Conservation (phyloP, 2,113 vertebrate species). For the Sphyrna mokarran region DNA sequence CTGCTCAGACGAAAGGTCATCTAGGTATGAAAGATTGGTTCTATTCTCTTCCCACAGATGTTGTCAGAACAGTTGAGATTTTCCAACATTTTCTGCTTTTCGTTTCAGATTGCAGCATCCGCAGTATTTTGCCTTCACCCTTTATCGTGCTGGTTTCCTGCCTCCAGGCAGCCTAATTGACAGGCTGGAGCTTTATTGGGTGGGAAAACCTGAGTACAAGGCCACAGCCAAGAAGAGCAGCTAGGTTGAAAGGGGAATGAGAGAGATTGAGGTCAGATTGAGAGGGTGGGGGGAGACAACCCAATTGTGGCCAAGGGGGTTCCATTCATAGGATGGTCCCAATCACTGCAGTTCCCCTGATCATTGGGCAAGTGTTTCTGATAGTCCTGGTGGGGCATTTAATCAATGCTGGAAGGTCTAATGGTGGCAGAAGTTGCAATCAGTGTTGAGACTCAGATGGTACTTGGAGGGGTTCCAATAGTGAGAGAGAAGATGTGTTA, state of each 20-base stretch:
- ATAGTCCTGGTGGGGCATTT: not conserved
- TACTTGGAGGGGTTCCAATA: constrained; percentile 38
- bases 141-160: not conserved
- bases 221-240: not conserved
- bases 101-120: too few species aligned
- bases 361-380: not conserved
- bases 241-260: not conserved
- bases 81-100: too few species aligned
- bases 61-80: too few species aligned
- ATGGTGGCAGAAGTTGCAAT: not conserved
- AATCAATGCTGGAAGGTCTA: not conserved
- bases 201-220: not conserved
- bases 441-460: not conserved
- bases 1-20: too few species aligned
- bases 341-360: not conserved
- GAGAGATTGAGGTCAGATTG: not conserved
- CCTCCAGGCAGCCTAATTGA: not conserved
- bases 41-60: too few species aligned
- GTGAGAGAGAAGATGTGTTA: constrained; percentile 33
- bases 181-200: not conserved
- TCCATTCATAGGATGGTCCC: not conserved
- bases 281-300: too few species aligned
- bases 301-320: not conserved
- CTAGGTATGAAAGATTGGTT: not conserved
- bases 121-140: too few species aligned